Evolutionary conservation across 2,113 vertebrate genomes (phyloP).

Genomic region (Amia ocellicauda): DNA sequence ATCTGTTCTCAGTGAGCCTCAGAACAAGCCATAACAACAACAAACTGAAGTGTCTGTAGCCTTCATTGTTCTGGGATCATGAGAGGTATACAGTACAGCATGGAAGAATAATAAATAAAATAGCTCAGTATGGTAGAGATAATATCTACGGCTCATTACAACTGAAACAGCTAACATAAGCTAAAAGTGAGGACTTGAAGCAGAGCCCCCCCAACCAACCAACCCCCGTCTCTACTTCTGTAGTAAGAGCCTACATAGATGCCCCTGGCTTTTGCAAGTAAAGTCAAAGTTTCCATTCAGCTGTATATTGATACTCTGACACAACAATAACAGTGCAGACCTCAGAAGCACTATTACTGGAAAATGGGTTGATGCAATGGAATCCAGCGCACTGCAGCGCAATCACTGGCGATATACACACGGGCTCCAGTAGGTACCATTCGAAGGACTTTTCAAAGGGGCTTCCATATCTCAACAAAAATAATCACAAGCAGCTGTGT

Average conservation of each 20-base stretch:
- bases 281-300: constrained; percentile 42
- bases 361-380: constrained; percentile 36
- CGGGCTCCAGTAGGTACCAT: constrained; percentile 37
- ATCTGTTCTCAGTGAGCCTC: constrained; percentile 15
- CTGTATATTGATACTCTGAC: constrained; percentile 35
- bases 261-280: constrained; percentile 32
- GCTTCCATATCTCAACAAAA: constrained; percentile 41
- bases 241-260: constrained; percentile 10
- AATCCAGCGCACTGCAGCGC: constrained; percentile 12
- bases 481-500: constrained; percentile 53
- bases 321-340: constrained; percentile 30
- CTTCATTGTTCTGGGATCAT: constrained; percentile 18
- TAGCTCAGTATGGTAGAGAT: constrained; percentile 18
- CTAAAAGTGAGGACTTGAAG: constrained; percentile 34
- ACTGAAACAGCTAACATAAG: constrained; percentile 44
- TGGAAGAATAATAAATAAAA: constrained; percentile 34
- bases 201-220: no score
- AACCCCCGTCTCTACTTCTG: constrained; percentile 1
- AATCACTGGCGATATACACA: constrained; percentile 26
- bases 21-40: constrained; percentile 33
- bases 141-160: constrained; percentile 38
- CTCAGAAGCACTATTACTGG: constrained; percentile 31
- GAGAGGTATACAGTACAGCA: constrained; percentile 36
- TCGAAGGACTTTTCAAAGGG: constrained; percentile 32
- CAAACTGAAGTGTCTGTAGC: constrained; percentile 34